Conservation (phyloP, 1,140 invertebrate species). For the Leptinotarsa texana region DNA sequence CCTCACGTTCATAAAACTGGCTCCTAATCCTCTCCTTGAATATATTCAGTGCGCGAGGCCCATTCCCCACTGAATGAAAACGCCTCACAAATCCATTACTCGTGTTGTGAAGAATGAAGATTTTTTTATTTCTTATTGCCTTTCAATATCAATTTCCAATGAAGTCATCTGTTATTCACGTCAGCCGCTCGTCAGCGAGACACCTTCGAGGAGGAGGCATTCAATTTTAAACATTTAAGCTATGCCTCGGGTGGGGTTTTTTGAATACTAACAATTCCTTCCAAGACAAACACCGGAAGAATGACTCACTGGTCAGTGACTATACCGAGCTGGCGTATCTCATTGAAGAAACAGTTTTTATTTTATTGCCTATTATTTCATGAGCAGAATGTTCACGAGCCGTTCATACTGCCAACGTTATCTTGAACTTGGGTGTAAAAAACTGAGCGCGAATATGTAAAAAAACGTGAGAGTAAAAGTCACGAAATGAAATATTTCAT, state of each 20-base stretch:
- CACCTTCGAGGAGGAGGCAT: slow-evolving; percentile 4
- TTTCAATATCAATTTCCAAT: slow-evolving; percentile 8
- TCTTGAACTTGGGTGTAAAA: not conserved
- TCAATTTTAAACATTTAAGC: slow-evolving; percentile 8
- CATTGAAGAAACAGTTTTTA: not conserved
- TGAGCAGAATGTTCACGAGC: not conserved
- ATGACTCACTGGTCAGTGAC: slow-evolving; percentile 3
- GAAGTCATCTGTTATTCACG: slow-evolving; percentile 2
- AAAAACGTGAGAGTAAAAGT: too few species aligned
- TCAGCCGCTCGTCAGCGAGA: not conserved
- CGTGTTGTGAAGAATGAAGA: not conserved
- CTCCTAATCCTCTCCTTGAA: too few species aligned
- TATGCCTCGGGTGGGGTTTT: slow-evolving; percentile 5
- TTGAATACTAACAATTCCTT: slow-evolving; percentile 5
- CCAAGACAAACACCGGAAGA: not conserved
- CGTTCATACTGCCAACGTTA: not conserved
- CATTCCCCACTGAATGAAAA: not conserved
- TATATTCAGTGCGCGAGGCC: too few species aligned
- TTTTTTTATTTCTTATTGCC: slow-evolving; percentile 3
- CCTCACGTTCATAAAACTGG: too few species aligned
- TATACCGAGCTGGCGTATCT: slow-evolving; percentile 1
- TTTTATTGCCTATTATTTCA: slow-evolving; percentile 4
- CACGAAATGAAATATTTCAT: too few species aligned
- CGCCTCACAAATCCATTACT: not conserved
- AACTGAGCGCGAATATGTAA: too few species aligned